Evolutionary conservation across 1,140 invertebrate genomes (phyloP).

Genomic region (Manduca sexta): DNA sequence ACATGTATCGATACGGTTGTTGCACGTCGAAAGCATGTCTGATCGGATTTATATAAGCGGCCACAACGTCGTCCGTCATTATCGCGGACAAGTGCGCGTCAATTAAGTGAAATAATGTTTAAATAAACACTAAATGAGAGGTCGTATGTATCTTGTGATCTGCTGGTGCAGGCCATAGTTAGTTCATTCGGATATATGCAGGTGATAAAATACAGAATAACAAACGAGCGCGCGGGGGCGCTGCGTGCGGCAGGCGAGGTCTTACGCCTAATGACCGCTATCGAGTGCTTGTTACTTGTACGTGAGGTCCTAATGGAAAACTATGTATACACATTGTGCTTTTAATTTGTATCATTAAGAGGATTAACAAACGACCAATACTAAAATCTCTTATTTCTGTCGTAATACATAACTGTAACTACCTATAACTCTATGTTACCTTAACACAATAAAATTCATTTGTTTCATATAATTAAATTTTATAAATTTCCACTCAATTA

Average conservation of each 20-base stretch:
- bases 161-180: conserved; percentile 12
- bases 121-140: conserved; percentile 1
- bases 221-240: conserved; percentile 8
- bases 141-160: conserved; percentile 9
- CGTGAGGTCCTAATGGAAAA: too few relatives aligned
- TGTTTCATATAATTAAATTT: too few relatives aligned
- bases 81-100: conserved; percentile 1
- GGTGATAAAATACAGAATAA: conserved; percentile 23
- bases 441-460: too few relatives aligned
- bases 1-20: not conserved
- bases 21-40: not conserved
- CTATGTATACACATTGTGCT: too few relatives aligned
- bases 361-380: too few relatives aligned
- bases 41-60: not conserved
- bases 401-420: too few relatives aligned
- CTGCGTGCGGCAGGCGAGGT: conserved; percentile 1
- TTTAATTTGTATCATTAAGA: too few relatives aligned
- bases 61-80: not conserved
- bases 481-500: too few relatives aligned
- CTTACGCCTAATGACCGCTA: conserved; percentile 5
- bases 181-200: conserved; percentile 23
- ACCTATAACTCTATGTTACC: too few relatives aligned
- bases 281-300: not conserved
- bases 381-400: too few relatives aligned
- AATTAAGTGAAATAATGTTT: conserved; percentile 2